Conservation (phyloP, 2,888 invertebrate genomes). For the Idaea dimidiata region DNA sequence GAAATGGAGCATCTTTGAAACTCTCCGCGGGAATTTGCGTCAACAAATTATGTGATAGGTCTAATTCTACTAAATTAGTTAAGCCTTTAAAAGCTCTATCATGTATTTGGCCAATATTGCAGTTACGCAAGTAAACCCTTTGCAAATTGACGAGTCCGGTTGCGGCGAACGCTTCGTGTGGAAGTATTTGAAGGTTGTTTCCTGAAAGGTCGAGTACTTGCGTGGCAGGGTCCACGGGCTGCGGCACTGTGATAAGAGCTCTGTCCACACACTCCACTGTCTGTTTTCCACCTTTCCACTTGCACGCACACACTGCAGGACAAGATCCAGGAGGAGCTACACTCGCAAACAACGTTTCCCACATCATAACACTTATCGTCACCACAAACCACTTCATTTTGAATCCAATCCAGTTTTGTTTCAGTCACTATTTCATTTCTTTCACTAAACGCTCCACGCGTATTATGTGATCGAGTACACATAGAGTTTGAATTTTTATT, state of each 20-base stretch:
- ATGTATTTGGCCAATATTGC: slow-evolving; percentile 92
- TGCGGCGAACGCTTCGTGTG: slow-evolving; percentile 90
- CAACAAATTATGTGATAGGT: slow-evolving; percentile 91
- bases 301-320: slow-evolving; percentile 91
- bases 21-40: slow-evolving; percentile 90
- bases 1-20: slow-evolving; percentile 88
- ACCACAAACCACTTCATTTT: slow-evolving; percentile 76
- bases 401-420: slow-evolving; percentile 50
- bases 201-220: slow-evolving; percentile 95
- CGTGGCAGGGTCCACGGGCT: slow-evolving; percentile 91
- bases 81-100: slow-evolving; percentile 91
- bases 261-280: slow-evolving; percentile 94
- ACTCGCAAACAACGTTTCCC: slow-evolving; percentile 63
- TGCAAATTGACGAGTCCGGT: slow-evolving; percentile 92
- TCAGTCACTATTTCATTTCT: slow-evolving; percentile 56
- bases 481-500: slow-evolving; percentile 45
- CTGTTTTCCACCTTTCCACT: slow-evolving; percentile 97
- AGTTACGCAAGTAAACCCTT: slow-evolving; percentile 90
- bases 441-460: slow-evolving; percentile 41
- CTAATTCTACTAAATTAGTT: slow-evolving; percentile 94
- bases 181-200: slow-evolving; percentile 91
- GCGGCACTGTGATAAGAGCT: slow-evolving; percentile 90
- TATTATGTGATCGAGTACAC: slow-evolving; percentile 28
- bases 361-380: slow-evolving; percentile 70
- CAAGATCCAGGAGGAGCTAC: slow-evolving; percentile 82